Base-by-base conservation (phyloP, 37 sponge, comb jelly and placozoan species). In the Theonella swinhoei region DNA sequence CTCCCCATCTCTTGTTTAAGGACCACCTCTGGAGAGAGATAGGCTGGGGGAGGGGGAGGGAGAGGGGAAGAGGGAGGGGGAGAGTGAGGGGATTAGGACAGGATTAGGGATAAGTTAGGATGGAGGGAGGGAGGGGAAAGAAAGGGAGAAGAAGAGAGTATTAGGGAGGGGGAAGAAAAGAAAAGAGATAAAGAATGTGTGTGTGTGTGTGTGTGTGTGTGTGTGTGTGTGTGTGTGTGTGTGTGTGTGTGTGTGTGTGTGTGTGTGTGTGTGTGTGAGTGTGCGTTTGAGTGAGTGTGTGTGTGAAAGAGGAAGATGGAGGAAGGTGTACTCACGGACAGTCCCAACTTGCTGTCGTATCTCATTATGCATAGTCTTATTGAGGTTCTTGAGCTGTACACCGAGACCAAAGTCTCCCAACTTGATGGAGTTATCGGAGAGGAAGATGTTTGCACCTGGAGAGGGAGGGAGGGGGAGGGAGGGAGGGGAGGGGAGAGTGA, bases 1-100 rank as follows among this genome's bases (percentile, higher is more conserved):
- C 88, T 47, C 11, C 96, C 93, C 74, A 87, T 86, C 4, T 85
- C 72, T n/a, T 80, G 75, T 8, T 62, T 72, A 1, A 79, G 40
- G 28, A 95, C 79, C 39, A 92, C 88, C 72, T 95, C 96, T 11
- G 96, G 96, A 28, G 96, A 78, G 93, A 95, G 89, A 85, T 90
- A 95, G 7, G 93, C 93, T 86, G 78, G 17, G 41, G 33, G 20
- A 30, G 40, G 30, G 29, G 60, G 14, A 14, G 20, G 23, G 33
- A 11, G 34, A 29, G 40, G 23, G 83, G 3, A 43, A 22, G 42
- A 73, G 23, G 73, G 22, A 31, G 37, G 83, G 62, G 8, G 26
- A 38, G 42, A 39, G 68, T 22, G 9, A 33, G 36, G 4, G 65
- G 37, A 5, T 33, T 4, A 38, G 62, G 78, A 26, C 39, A 63